Evolutionary conservation across 2,888 invertebrate genomes (phyloP), one percentile per base, ranked within the genome.

Genomic region (Phalera bucephala): DNA sequence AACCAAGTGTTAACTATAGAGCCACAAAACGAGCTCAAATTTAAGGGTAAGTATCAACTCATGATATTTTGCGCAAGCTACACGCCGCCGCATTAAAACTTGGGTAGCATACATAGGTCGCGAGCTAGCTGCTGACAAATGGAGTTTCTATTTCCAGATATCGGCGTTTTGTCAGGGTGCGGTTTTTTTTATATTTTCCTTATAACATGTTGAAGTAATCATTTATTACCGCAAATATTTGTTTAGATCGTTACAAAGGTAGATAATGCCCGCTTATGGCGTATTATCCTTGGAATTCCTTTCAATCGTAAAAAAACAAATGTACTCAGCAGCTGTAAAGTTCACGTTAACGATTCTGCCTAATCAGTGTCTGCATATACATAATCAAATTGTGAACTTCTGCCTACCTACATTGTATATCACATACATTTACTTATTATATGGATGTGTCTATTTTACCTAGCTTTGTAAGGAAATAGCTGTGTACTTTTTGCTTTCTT

Each of bases 21-120:
- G 75, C 97, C 97, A 66, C 93, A 94, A 89, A 92, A 93, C 88
- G 97, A 97, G 91, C 93, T 97, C 71, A 95, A 94, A 91, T 97
- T 97, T 91, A 93, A 93, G 92, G 97, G 97, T 97, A 91, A 93
- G 94, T 87, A 50, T 54, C 61, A 43, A 46, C 60, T 60, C 51
- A 47, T 62, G 65, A 58, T 66, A 39, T 54, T 57, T 32, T 56
- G 47, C 40, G 51, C 60, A 55, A 52, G 45, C 51, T 50, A 35
- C 45, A 46, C 54, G 67, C 61, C 58, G 64, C 73, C 77, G 78
- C 80, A 79, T 77, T 77, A 72, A 70, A 75, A 77, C 73, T 78
- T 75, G 59, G 67, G 65, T 50, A 68, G 66, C 72, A 67, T 61
- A 67, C 69, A 69, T 80, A 77, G 74, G 79, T 80, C 77, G 81